These are phyloP conservation scores for Xyliphius kryptos DNA, from an alignment of 2,113 vertebrate species.

Conservation along the genomic window DNA sequence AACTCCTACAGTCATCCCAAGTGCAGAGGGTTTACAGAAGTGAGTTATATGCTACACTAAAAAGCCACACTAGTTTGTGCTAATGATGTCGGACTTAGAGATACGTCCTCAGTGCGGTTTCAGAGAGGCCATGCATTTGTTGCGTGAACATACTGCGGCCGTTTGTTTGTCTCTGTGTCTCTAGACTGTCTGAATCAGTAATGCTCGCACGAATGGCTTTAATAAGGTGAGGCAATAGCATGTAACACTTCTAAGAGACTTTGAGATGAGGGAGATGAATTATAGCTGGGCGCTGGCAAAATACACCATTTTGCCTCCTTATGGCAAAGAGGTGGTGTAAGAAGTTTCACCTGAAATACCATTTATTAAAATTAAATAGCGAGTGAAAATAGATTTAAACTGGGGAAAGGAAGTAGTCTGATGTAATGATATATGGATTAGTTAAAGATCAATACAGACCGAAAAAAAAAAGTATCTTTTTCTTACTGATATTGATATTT, in stretches of 20 bases:
- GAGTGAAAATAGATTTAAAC: too few species aligned
- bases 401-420: too few species aligned
- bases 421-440: too few species aligned
- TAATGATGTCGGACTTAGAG: neutral
- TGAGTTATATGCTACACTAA: neutral
- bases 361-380: too few species aligned
- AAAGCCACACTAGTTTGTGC: constrained; percentile 5
- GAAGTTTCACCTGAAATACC: too few species aligned
- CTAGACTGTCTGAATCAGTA: constrained; percentile 19
- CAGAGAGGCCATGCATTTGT: constrained; percentile 20
- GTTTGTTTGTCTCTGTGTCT: neutral
- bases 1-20: neutral
- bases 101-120: neutral
- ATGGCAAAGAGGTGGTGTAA: neutral
- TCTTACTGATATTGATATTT: too few species aligned
- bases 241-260: constrained; percentile 2
- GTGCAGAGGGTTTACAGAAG: neutral
- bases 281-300: neutral
- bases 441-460: too few species aligned
- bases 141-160: neutral
- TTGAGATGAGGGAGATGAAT: neutral
- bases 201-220: constrained; percentile 21
- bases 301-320: neutral
- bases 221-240: constrained; percentile 28
- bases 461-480: too few species aligned